phyloP scores from a whole-genome alignment of 2,888 invertebrate genomes.

The Ephialtes manifestator region DNA sequence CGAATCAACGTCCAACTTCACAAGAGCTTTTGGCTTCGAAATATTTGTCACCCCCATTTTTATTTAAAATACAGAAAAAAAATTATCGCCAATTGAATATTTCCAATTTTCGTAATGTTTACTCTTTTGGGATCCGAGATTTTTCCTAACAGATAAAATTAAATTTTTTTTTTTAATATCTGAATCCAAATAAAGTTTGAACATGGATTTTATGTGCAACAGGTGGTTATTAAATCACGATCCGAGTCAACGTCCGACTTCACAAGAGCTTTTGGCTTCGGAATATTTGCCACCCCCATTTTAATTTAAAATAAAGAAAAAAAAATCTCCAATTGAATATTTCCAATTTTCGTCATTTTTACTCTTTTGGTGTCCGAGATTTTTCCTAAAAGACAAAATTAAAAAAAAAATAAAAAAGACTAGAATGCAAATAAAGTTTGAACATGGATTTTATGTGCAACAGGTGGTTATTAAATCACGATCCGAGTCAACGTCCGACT shows the following conservation, averaged over 20 bases:
- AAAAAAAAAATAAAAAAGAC: not conserved
- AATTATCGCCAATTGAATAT: not conserved
- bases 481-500: constrained; percentile 93
- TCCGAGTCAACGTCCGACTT: constrained; percentile 93
- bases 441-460: constrained; percentile 39
- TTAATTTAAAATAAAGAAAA: too few relatives aligned
- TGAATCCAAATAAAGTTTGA: constrained; percentile 4
- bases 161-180: too few relatives aligned
- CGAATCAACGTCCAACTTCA: constrained; percentile 93
- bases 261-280: constrained; percentile 93
- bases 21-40: constrained; percentile 94
- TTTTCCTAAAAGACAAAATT: not conserved
- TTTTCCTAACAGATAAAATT: not conserved
- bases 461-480: constrained; percentile 94
- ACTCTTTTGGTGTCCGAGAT: not conserved
- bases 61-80: too few relatives aligned
- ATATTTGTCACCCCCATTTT: constrained; percentile 94
- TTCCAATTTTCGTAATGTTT: not conserved
- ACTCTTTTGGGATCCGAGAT: not conserved
- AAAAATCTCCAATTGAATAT: too few relatives aligned
- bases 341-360: not conserved
- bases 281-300: constrained; percentile 95
- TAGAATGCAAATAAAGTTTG: constrained; percentile 7
- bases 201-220: constrained; percentile 45
- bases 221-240: constrained; percentile 95